Conservation (phyloP, 2,797 vertebrate species). For the Takifugu rubripes region DNA sequence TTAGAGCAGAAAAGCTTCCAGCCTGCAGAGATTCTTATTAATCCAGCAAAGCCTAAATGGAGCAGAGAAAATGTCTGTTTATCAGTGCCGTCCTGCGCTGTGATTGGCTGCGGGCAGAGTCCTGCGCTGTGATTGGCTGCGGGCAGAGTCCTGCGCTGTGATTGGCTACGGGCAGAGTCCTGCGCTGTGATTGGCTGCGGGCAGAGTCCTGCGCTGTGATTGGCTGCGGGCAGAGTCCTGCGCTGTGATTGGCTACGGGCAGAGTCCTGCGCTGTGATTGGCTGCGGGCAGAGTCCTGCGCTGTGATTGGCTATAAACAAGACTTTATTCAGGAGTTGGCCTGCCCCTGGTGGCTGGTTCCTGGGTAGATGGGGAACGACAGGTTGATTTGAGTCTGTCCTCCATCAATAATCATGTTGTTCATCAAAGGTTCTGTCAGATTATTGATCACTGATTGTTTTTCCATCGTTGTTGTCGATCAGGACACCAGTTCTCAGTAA, state of each 20-base stretch:
- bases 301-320: too few relatives aligned
- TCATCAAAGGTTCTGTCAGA: too few relatives aligned
- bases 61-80: neutral
- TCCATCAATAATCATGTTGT: neutral
- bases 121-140: neutral
- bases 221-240: too few relatives aligned
- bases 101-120: neutral
- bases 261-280: neutral
- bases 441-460: too few relatives aligned
- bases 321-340: too few relatives aligned
- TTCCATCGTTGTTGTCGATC: too few relatives aligned
- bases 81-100: neutral
- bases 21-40: constrained; percentile 32
- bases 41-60: constrained; percentile 37
- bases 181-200: too few relatives aligned
- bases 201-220: too few relatives aligned
- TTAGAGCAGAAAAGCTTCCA: constrained; percentile 29
- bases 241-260: neutral
- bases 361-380: too few relatives aligned
- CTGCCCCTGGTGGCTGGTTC: neutral
- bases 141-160: too few relatives aligned
- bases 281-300: too few relatives aligned
- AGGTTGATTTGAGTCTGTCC: neutral
- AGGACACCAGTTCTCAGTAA: neutral
- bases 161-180: too few relatives aligned